Evolutionary conservation across 2,797 vertebrate genomes (phyloP), one percentile per base, ranked within the genome.

Genomic region (Oophaga sylvatica): DNA sequence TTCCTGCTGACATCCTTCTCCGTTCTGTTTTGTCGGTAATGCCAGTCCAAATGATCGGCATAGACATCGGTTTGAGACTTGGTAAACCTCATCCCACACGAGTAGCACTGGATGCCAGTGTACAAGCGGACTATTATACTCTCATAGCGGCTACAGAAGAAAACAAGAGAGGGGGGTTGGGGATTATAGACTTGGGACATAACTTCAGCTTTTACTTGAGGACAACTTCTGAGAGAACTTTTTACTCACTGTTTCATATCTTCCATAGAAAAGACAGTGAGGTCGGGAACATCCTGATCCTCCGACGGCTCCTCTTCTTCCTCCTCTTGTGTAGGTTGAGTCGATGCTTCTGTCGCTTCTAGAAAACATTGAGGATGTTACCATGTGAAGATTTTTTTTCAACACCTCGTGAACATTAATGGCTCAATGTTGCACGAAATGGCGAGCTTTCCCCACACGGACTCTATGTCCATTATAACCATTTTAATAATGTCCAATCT

Each of bases 1-100:
- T 99, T 99, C 91, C 97, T 96, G 94, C 97, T 97, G 86, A 98
- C 96, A 17, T 98, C 97, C 90, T 99, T 99, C 87, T 98, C 98
- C 0, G 97, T 97, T 84, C 98, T 94, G 93, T 99, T 99, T 94
- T 98, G 97, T 12, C 98, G 96, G 91, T 99, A 99, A 94, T 99
- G 98, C 98, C 98, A 99, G 89, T 99, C 98, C 92, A 99, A 95
- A 89, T 99, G 98, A 94, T 99, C 98, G 0, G 98, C 98, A 75
- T 99, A 99, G 84, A 99, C 95, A 91, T 99, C 98, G 0, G 98
- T 99, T 93, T 99, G 98, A 9, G 97, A 95, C 9, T 96, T 92
- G 0, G 97, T 99, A 93, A 99, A 99, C 83, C 98, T 96, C 98
- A 99, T 98, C 90, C 97, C 98, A 92, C 98, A 99, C 0, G 98